phyloP scores from a whole-genome alignment of 2,888 invertebrate genomes.

The Nowickia ferox region DNA sequence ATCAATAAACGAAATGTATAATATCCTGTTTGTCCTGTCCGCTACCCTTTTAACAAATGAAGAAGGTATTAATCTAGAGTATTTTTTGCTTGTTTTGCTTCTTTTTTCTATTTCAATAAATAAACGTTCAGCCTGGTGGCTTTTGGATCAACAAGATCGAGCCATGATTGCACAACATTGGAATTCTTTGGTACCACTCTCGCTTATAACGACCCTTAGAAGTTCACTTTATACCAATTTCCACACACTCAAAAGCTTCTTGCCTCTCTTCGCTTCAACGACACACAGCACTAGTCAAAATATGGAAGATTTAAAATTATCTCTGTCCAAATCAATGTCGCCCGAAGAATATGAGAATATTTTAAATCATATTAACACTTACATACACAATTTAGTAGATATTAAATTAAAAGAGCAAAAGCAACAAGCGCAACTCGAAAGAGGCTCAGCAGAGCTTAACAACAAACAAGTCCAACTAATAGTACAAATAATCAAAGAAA shows the following conservation, averaged over 20 bases:
- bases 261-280: conserved; percentile 58
- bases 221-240: conserved; percentile 73
- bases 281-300: conserved; percentile 63
- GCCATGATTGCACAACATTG: conserved; percentile 74
- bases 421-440: conserved; percentile 54
- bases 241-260: conserved; percentile 73
- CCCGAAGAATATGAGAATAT: conserved; percentile 81
- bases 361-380: conserved; percentile 81
- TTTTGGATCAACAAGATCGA: conserved; percentile 82
- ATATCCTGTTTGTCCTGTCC: not conserved
- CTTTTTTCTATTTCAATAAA: conserved; percentile 21
- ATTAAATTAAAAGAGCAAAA: conserved; percentile 77
- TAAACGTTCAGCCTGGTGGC: conserved; percentile 78
- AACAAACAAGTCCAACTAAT: conserved; percentile 76
- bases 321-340: conserved; percentile 78
- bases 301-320: conserved; percentile 75
- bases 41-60: conserved; percentile 76
- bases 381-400: conserved; percentile 81
- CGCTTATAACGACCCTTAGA: conserved; percentile 77
- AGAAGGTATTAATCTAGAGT: conserved; percentile 77
- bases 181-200: conserved; percentile 78
- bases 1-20: conserved; percentile 17
- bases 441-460: conserved; percentile 42
- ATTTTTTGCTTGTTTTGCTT: conserved; percentile 55
- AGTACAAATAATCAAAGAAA: conserved; percentile 79